A percentile compares a stretch with the other conserved stretches of the same genome.
These are phyloP conservation scores for Nannobrachium achirus DNA, from an alignment of 2,113 vertebrate species.

Conservation along the genomic window DNA sequence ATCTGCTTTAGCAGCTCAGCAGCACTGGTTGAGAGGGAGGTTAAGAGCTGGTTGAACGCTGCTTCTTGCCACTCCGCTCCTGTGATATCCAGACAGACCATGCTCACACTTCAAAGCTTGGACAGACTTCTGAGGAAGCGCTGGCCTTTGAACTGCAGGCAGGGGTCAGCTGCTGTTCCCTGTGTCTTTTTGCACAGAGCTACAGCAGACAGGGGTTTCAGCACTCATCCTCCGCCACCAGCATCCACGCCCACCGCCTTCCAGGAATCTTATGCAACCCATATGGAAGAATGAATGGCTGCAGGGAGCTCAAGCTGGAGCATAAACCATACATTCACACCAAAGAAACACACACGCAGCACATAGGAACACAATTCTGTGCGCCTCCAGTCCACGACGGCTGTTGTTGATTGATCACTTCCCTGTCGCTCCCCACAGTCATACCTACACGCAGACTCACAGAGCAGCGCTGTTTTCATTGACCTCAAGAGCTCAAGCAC, in stretches of 20 bases:
- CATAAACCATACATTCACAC: too few relatives aligned
- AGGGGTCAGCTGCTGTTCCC: constrained; percentile 38
- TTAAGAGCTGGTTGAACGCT: constrained; percentile 47
- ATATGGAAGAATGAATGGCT: constrained; percentile 15
- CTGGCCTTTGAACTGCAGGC: constrained; percentile 61
- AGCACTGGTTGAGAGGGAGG: constrained; percentile 30
- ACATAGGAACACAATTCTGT: too few relatives aligned
- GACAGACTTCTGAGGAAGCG: constrained; percentile 61
- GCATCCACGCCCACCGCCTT: background rate
- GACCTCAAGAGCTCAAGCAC: too few relatives aligned
- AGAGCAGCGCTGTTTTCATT: too few relatives aligned
- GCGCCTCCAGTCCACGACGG: too few relatives aligned
- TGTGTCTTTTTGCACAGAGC: constrained; percentile 52
- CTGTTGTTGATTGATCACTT: too few relatives aligned
- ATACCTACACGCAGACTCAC: too few relatives aligned
- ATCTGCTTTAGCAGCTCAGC: constrained; percentile 5
- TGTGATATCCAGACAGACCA: constrained; percentile 40
- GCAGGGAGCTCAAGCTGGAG: constrained; percentile 4
- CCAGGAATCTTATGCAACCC: constrained; percentile 22
- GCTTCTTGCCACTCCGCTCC: constrained; percentile 36
- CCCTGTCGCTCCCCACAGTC: too few relatives aligned
- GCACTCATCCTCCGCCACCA: background rate
- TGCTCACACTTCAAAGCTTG: constrained; percentile 64
- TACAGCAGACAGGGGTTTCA: constrained; percentile 21
- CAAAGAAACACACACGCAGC: too few relatives aligned